These are phyloP conservation scores for Phoxinus phoxinus DNA, from an alignment of 2,113 vertebrate genomes.

Conservation along the genomic window DNA sequence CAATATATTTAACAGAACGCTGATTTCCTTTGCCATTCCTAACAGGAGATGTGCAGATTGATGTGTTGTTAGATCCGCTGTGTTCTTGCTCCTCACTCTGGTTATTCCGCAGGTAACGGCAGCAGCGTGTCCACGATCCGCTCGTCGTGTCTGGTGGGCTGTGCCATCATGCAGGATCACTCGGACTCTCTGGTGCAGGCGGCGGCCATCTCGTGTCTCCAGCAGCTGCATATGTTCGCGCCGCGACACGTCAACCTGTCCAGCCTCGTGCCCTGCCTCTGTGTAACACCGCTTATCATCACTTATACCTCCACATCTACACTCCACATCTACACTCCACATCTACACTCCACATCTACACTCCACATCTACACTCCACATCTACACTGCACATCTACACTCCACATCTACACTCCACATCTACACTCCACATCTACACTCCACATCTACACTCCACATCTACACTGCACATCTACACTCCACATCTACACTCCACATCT, in stretches of 20 bases:
- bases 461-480: too few relatives aligned
- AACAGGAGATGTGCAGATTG: too few relatives aligned
- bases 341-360: too few relatives aligned
- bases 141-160: constrained; percentile 96
- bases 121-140: constrained; percentile 95
- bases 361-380: too few relatives aligned
- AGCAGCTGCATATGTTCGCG: constrained; percentile 99
- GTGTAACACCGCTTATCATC: constrained; percentile 74
- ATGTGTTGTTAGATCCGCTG: background rate
- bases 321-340: too few relatives aligned
- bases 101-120: constrained; percentile 83
- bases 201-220: constrained; percentile 96
- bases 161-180: constrained; percentile 99
- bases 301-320: background rate
- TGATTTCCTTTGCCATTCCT: too few relatives aligned
- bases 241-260: constrained; percentile 97
- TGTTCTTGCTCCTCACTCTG: background rate
- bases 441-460: too few relatives aligned
- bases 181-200: constrained; percentile 97
- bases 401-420: too few relatives aligned
- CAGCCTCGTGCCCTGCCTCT: constrained; percentile 95
- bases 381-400: too few relatives aligned
- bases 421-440: too few relatives aligned
- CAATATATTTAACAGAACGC: too few relatives aligned
- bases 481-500: too few relatives aligned